phyloP scores from a whole-genome alignment of 2,797 vertebrate genomes.

The Ctenopoma multispine region DNA sequence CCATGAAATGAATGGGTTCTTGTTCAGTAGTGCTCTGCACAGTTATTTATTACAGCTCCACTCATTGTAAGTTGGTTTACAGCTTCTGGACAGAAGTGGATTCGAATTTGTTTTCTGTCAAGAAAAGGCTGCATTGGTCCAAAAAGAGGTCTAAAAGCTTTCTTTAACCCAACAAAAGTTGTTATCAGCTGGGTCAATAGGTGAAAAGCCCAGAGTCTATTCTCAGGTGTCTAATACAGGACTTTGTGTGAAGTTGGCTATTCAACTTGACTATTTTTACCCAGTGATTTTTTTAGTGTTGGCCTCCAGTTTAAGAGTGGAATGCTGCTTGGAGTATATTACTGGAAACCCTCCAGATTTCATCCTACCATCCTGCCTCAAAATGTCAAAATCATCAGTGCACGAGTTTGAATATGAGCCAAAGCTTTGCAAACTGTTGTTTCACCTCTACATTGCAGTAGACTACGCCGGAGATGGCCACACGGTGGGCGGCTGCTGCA shows the following conservation, averaged over 20 bases:
- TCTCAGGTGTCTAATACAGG: conserved; percentile 8
- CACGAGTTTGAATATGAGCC: conserved; percentile 39
- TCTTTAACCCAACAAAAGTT: conserved; percentile 29
- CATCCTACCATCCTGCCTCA: conserved; percentile 38
- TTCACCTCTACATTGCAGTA: conserved; percentile 30
- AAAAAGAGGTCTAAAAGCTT: conserved; percentile 7
- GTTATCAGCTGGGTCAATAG: conserved; percentile 27
- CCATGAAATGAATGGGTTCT: conserved; percentile 50
- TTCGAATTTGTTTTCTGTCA: conserved; percentile 22
- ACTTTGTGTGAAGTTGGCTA: conserved; percentile 28
- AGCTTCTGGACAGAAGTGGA: conserved; percentile 18
- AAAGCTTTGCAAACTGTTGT: conserved; percentile 29
- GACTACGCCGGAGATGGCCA: conserved; percentile 24
- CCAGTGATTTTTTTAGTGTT: conserved; percentile 9
- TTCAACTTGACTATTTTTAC: conserved; percentile 23
- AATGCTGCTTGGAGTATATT: conserved; percentile 29
- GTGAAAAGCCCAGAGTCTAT: conserved; percentile 32
- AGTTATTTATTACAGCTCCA: conserved; percentile 28
- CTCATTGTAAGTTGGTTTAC: conserved; percentile 43
- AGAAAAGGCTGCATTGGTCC: conserved; percentile 15
- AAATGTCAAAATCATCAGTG: conserved; percentile 33
- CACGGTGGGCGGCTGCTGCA: conserved; percentile 36
- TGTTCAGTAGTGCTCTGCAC: conserved; percentile 36
- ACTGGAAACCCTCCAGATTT: conserved; percentile 55
- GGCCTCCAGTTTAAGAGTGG: conserved; percentile 20